These are phyloP conservation scores for Acleris holmiana DNA, from an alignment of 2,888 invertebrate genomes.

Conservation along the genomic window DNA sequence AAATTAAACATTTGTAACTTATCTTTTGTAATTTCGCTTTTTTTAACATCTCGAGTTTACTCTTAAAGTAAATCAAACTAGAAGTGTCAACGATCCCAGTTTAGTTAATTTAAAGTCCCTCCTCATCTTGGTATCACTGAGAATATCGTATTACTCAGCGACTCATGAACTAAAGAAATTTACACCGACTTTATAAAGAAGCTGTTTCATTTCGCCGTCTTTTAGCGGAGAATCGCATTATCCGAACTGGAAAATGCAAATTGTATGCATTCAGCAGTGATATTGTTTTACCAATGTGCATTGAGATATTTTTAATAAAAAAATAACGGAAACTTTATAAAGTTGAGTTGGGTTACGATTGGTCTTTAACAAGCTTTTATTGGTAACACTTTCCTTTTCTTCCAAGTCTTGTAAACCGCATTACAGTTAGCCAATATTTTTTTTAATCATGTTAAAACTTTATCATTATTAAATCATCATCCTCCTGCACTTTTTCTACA, in stretches of 20 bases:
- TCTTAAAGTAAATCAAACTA: too few relatives aligned
- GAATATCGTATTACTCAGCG: conserved; percentile 12
- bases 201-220: conserved; percentile 16
- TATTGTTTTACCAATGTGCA: neutral
- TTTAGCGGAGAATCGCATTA: conserved; percentile 21
- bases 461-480: too few relatives aligned
- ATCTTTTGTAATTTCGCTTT: too few relatives aligned
- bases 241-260: conserved; percentile 18
- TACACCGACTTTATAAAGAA: conserved; percentile 19
- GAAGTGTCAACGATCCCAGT: neutral
- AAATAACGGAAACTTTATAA: neutral
- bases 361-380: too few relatives aligned
- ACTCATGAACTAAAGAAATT: conserved; percentile 16
- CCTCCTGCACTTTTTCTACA: too few relatives aligned
- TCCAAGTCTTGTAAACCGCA: too few relatives aligned
- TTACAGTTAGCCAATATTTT: too few relatives aligned
- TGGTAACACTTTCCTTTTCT: too few relatives aligned
- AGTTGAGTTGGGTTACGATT: neutral
- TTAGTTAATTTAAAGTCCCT: conserved; percentile 14
- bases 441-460: too few relatives aligned
- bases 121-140: neutral
- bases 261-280: conserved; percentile 18
- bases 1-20: too few relatives aligned
- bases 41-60: too few relatives aligned
- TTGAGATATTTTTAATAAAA: conserved; percentile 16